Conservation (phyloP, 2,113 vertebrate species). For the Panthera leo region DNA sequence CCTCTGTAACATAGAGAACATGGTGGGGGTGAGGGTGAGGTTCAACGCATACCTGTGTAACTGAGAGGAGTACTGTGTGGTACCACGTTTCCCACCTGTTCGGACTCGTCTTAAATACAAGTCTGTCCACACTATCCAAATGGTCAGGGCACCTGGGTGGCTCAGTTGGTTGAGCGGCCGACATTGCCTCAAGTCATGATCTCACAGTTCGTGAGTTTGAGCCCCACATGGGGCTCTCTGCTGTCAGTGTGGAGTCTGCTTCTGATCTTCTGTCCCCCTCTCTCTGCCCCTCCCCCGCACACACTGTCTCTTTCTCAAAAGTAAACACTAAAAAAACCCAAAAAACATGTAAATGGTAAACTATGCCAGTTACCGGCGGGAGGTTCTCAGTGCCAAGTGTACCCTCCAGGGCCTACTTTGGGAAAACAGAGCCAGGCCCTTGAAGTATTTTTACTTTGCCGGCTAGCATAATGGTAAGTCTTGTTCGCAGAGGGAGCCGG, state of each 20-base stretch:
- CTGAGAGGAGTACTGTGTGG: background rate
- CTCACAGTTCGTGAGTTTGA: too few relatives aligned
- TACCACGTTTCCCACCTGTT: background rate
- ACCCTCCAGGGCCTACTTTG: background rate
- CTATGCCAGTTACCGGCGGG: background rate
- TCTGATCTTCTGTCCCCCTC: too few relatives aligned
- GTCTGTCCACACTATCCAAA: background rate
- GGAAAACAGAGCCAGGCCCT: background rate
- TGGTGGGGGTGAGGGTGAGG: fast-evolving
- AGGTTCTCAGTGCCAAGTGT: background rate
- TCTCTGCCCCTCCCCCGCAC: too few relatives aligned
- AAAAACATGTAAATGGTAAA: too few relatives aligned
- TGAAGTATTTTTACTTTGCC: background rate
- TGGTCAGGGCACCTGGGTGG: too few relatives aligned
- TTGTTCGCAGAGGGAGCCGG: too few relatives aligned
- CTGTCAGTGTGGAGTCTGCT: too few relatives aligned
- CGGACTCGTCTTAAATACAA: background rate
- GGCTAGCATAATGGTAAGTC: background rate
- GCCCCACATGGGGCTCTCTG: too few relatives aligned
- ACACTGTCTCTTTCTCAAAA: too few relatives aligned
- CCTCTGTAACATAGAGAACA: background rate
- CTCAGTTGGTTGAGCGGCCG: too few relatives aligned
- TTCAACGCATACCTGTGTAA: background rate
- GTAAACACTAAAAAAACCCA: too few relatives aligned
- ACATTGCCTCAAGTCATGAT: too few relatives aligned